phyloP scores from a whole-genome alignment of 2,113 vertebrate species.

The Neolamprologus modestus region DNA sequence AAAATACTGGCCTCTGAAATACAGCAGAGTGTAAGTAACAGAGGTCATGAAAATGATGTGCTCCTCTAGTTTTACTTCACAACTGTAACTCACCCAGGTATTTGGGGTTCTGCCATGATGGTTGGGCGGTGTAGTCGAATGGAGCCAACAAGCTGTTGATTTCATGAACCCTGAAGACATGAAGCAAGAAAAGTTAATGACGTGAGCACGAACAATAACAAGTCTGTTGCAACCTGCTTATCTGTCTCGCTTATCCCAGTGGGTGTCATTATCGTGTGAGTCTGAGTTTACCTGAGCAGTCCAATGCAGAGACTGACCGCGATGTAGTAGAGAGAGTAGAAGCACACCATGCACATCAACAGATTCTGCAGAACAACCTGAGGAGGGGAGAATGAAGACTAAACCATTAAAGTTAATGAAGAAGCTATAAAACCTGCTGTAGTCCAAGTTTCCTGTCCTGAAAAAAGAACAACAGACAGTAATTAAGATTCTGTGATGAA shows the following conservation, averaged over 20 bases:
- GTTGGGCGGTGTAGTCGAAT: slow-evolving; percentile 73
- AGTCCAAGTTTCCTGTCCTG: not conserved
- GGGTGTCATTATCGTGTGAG: not conserved
- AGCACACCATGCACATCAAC: slow-evolving; percentile 71
- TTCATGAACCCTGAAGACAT: slow-evolving; percentile 63
- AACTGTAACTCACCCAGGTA: slow-evolving; percentile 64
- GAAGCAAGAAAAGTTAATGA: not conserved
- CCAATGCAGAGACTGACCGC: slow-evolving; percentile 72
- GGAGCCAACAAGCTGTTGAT: slow-evolving; percentile 74
- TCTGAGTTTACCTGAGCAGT: slow-evolving; percentile 60
- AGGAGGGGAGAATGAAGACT: not conserved
- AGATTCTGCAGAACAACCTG: slow-evolving; percentile 74
- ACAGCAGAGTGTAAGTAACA: fast-evolving
- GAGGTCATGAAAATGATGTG: not conserved
- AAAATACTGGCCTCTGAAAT: not conserved
- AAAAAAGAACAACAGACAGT: not conserved
- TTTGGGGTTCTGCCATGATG: slow-evolving; percentile 74
- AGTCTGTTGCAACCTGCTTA: not conserved
- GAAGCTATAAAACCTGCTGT: not conserved
- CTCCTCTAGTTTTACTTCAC: not conserved
- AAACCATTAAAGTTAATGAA: not conserved
- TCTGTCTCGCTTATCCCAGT: not conserved
- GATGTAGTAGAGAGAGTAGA: slow-evolving; percentile 76
- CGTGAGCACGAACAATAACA: not conserved
- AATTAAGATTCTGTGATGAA: not conserved